A percentile compares a stretch with the other conserved stretches of the same genome.
Conservation (phyloP, 2,888 invertebrate genomes). For the Drepanosiphum platanoidis region DNA sequence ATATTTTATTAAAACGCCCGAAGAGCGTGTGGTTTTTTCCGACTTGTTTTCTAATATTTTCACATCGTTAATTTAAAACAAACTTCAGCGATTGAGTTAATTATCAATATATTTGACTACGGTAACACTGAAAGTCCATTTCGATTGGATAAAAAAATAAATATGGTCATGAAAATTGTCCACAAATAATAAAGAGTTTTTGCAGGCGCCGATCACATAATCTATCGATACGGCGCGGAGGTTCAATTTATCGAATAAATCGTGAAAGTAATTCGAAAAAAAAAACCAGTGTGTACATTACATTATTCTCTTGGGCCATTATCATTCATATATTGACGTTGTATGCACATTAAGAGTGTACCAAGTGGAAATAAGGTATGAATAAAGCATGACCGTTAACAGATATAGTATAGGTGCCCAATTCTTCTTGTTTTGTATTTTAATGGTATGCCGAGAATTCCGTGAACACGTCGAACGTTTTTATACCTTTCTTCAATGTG, state of each 20-base stretch:
- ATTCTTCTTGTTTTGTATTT: conserved; percentile 13
- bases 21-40: no score
- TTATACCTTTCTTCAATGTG: not conserved
- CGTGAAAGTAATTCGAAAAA: not conserved
- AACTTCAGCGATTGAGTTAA: no score
- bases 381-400: conserved; percentile 26
- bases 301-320: not conserved
- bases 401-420: not conserved
- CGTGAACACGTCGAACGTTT: not conserved
- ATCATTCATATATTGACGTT: not conserved
- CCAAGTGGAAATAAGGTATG: not conserved
- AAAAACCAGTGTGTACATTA: not conserved
- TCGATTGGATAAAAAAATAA: no score
- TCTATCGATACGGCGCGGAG: not conserved
- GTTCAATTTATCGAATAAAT: not conserved
- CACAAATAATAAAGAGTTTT: no score
- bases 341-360: not conserved
- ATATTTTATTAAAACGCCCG: no score
- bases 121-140: no score
- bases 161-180: no score
- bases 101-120: no score
- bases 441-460: not conserved
- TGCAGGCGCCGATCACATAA: no score
- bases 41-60: no score
- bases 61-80: no score